Base-by-base conservation (phyloP, 2,888 invertebrate species). In the Folsomia manolachei region DNA sequence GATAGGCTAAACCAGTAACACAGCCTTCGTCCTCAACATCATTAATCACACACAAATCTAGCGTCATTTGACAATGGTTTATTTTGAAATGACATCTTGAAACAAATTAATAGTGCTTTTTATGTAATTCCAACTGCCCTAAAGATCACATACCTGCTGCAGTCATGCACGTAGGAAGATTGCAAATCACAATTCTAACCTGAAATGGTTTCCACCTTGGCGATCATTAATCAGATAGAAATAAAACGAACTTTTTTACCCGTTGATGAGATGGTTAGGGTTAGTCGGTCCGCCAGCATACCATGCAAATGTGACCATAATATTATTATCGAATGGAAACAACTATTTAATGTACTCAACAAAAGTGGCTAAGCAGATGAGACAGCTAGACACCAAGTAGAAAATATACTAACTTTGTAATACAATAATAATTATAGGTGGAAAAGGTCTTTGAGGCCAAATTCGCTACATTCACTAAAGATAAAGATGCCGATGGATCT, bases 391-490 rank as follows among this genome's bases (percentile, higher is more conserved):
- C n/a, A n/a, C n/a, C 14, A 39, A 39, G 39, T 14, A 39, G 39
- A 39, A 39, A 9, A 39, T 39, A 14, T 9, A 4, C 14, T 14
- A 39, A 39, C 4, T 39, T 4, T 39, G 39, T 39, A 39, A 39
- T 39, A 39, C 4, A 39, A 39, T 39, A 39, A 39, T 39, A 9
- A 39, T 4, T 39, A 39, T 39, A 56, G 56, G 56, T 68, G 60
- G 60, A 68, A 68, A 56, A 39, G 39, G 39, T 39, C 39, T 39
- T 39, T 39, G 7, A 39, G 39, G 39, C 7, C 39, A 39, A 14
- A 39, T n/a, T 68, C 68, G 56, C 60, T 68, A 56, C 39, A 68
- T 60, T n/a, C n/a, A n/a, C n/a, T n/a, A n/a, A n/a, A n/a, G n/a
- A n/a, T n/a, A n/a, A n/a, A n/a, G n/a, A n/a, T n/a, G n/a, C n/a